Percentiles rank a stretch among this genome's conserved stretches.
Evolutionary conservation across 2,797 vertebrate genomes (phyloP).

Genomic region (Sebastes jordani): DNA sequence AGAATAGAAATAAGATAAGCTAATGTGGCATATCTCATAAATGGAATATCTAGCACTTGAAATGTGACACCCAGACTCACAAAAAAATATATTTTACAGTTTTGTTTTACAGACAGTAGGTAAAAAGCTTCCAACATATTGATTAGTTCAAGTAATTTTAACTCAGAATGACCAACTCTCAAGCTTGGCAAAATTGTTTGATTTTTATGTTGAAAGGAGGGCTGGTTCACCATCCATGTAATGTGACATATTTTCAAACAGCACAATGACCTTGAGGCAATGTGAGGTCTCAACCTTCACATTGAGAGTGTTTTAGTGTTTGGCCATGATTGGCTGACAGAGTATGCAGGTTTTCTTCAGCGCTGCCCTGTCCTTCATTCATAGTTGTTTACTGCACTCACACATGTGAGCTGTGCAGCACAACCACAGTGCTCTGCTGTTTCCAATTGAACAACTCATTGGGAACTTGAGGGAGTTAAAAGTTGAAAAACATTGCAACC

Average conservation of each 20-base stretch:
- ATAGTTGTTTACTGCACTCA: neutral
- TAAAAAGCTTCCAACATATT: neutral
- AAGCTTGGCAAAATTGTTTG: neutral
- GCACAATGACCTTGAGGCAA: slow-evolving; percentile 1
- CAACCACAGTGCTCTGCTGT: neutral
- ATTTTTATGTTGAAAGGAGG: neutral
- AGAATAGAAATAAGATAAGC: neutral
- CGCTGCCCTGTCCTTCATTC: neutral
- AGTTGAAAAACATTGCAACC: neutral
- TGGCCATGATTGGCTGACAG: neutral
- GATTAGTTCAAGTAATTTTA: neutral
- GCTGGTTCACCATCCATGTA: neutral
- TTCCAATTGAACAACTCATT: slow-evolving; percentile 1
- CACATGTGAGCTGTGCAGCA: neutral
- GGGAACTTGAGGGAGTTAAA: neutral
- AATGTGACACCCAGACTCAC: neutral
- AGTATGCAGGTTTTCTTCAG: slow-evolving; percentile 2
- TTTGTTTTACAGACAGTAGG: neutral
- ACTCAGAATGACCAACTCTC: neutral
- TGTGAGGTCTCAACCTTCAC: neutral
- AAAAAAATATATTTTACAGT: neutral
- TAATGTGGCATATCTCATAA: slow-evolving; percentile 12
- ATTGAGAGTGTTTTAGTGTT: neutral
- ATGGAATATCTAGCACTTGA: neutral
- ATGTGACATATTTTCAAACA: neutral